A percentile compares a stretch with the other conserved stretches of the same genome.
Evolutionary conservation across 35 echinoderm and acorn worm genomes (phyloP).

Genomic region (Eucidaris tribuloides): DNA sequence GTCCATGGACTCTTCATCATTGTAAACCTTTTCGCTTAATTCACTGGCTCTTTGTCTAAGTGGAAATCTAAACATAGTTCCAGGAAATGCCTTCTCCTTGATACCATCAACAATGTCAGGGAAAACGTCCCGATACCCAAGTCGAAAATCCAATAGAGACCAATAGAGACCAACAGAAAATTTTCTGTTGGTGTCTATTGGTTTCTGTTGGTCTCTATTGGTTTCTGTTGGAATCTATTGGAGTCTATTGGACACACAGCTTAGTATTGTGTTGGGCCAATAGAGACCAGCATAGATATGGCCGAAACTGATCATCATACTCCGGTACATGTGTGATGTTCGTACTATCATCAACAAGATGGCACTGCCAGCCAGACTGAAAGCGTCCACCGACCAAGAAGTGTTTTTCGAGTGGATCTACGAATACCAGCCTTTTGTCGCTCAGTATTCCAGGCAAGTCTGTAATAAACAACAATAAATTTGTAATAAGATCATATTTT

Average conservation of each 20-base stretch:
- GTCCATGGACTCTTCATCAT: not conserved
- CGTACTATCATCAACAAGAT: not conserved
- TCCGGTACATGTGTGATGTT: not conserved
- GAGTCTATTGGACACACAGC: no score
- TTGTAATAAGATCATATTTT: no score
- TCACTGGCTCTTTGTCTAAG: not conserved
- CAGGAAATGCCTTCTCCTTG: not conserved
- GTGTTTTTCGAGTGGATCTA: conserved; percentile 7
- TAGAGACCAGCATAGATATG: no score
- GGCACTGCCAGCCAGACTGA: not conserved
- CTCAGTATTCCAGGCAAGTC: conserved; percentile 9
- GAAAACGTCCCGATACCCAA: not conserved
- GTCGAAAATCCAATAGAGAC: no score
- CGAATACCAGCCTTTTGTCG: not conserved
- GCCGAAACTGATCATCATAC: not conserved
- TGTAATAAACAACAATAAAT: no score
- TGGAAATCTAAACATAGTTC: conserved; percentile 11
- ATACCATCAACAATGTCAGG: not conserved
- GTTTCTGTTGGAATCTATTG: no score
- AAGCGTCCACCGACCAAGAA: not conserved
- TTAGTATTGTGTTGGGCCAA: no score
- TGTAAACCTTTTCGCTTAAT: not conserved
- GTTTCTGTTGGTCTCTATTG: no score
- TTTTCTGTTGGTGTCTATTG: no score
- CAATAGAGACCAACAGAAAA: no score